phyloP scores from a whole-genome alignment of 2,113 vertebrate genomes.

The Mormyrus lacerda region DNA sequence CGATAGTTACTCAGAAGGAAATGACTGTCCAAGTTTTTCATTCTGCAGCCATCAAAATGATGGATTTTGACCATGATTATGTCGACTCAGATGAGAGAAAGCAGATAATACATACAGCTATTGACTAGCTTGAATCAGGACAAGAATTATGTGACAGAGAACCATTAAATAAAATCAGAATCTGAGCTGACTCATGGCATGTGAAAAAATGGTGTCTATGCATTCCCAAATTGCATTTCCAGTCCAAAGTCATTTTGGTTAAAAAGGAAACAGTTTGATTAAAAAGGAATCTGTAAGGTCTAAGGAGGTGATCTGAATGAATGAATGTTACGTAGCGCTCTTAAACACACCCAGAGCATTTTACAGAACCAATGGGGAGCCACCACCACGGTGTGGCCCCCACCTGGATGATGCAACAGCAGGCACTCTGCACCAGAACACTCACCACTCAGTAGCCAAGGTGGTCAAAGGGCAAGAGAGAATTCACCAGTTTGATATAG shows the following conservation, averaged over 20 bases:
- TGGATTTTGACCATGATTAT: not conserved
- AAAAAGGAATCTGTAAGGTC: not conserved
- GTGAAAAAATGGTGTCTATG: not conserved
- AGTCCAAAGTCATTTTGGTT: not conserved
- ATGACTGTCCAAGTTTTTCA: not conserved
- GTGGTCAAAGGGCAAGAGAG: not conserved
- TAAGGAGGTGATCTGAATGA: not conserved
- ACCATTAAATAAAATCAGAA: not conserved
- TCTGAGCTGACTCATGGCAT: not conserved
- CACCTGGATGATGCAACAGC: not conserved
- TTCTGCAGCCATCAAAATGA: not conserved
- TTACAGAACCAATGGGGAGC: not conserved
- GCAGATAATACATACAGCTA: not conserved
- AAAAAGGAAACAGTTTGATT: not conserved
- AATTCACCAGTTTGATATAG: not conserved
- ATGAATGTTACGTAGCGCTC: not conserved
- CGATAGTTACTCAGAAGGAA: not conserved
- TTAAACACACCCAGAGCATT: not conserved
- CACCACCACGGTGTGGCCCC: not conserved
- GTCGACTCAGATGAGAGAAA: not conserved
- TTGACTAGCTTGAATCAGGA: not conserved
- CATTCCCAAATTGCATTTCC: not conserved
- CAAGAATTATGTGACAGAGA: not conserved
- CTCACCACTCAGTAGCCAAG: not conserved
- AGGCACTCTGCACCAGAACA: not conserved